Evolutionary conservation across 92 coral and sea anemone genomes (phyloP), one percentile per base, ranked within the genome.

Genomic region (Virgularia gustaviana): DNA sequence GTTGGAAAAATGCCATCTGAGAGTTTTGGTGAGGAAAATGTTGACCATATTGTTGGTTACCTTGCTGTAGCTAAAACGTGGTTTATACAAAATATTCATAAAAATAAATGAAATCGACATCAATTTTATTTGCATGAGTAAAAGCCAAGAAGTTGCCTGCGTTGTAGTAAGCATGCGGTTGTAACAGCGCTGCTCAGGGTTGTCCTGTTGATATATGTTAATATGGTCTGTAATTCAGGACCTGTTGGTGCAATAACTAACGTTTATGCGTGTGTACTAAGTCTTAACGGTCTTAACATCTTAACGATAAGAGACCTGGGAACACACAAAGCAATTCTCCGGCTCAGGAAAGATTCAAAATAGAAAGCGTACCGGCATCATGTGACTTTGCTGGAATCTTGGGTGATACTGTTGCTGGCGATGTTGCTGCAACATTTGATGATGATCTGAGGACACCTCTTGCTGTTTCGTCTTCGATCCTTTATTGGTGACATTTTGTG

Each of bases 1-100:
- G 31, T 52, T 68, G 53, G 62, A 68, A 49, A 51, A 68, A 49
- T 35, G 75, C 75, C 60, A 68, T 27, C 36, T 68, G 75, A 19
- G 75, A 68, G 34, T 68, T 66, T 44, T 66, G 73, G 49, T 66
- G 73, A 10, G 37, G 22, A 20, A 49, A 49, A 33, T 68, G 75
- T 24, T 49, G 75, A 61, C 51, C 51, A 38, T 12, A 33, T 24
- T 68, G 75, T 45, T 49, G 75, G 56, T 65, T 65, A 24, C 72
- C 42, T 65, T 65, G 72, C 36, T 41, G 72, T 6, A 65, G 55
- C 72, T 65, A 29, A 41, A 65, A 6, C 20, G 11, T 2, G 13
- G 9, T 41, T 24, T 41, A 8, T 1, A 33, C 27, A 60, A 33
- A n/a, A 0, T 7, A 24, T 19, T 7, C 6, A 57, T 27, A 57